Percentiles rank a stretch among this genome's conserved stretches.
phyloP scores from a whole-genome alignment of 2,888 invertebrate species.

The Polydesmus complanatus region DNA sequence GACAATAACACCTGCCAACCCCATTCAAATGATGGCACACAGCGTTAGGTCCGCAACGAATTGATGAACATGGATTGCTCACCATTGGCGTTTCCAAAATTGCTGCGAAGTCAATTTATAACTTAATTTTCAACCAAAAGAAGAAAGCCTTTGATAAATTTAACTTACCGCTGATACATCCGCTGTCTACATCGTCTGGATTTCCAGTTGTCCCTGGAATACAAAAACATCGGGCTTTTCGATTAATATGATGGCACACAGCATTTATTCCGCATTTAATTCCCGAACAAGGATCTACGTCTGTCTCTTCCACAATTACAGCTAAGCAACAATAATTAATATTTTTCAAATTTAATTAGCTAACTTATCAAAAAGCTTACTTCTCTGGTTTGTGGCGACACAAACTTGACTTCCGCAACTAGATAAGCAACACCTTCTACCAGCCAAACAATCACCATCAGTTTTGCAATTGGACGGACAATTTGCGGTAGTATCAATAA shows the following conservation, averaged over 20 bases:
- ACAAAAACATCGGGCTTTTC: slow-evolving; percentile 19
- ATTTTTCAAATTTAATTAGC: background rate
- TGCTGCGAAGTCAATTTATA: too few species aligned
- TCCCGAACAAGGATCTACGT: slow-evolving; percentile 18
- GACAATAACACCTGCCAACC: background rate
- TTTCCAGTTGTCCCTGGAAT: slow-evolving; percentile 21
- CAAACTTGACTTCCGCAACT: slow-evolving; percentile 23
- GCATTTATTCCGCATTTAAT: slow-evolving; percentile 23
- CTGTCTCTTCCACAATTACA: too few species aligned
- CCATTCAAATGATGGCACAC: background rate
- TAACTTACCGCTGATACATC: slow-evolving; percentile 14
- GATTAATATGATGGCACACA: slow-evolving; percentile 17
- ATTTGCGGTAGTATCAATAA: slow-evolving; percentile 6
- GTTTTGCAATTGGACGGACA: slow-evolving; percentile 20
- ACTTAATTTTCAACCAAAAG: too few species aligned
- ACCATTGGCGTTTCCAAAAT: slow-evolving; percentile 5
- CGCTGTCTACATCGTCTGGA: slow-evolving; percentile 19
- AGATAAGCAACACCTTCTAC: slow-evolving; percentile 23
- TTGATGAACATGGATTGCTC: slow-evolving; percentile 16
- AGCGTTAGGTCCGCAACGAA: slow-evolving; percentile 7
- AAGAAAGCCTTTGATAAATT: too few species aligned
- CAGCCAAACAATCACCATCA: slow-evolving; percentile 22
- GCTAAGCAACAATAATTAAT: background rate
- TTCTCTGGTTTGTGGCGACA: slow-evolving; percentile 14
- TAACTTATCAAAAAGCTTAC: background rate